Evolutionary conservation across 2,113 vertebrate genomes (phyloP), one percentile per base, ranked within the genome.

Genomic region (Cavia porcellus): DNA sequence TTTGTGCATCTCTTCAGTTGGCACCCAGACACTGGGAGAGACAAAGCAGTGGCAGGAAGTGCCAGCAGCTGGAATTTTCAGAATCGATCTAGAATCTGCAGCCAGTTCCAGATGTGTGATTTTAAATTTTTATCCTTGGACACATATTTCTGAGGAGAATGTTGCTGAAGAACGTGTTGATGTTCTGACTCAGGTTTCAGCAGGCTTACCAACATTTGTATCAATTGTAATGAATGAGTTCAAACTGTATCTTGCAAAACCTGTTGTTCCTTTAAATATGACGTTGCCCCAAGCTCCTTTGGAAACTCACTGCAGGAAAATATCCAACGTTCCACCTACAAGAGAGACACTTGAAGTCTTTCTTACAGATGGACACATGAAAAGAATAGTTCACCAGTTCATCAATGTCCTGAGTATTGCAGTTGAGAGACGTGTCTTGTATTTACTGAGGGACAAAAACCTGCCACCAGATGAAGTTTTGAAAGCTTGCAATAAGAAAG

Each of bases 61-160:
- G 62, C 99, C 99, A 94, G 99, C 99, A 7, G 97, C 89, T 90
- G 99, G 99, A 52, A 98, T 99, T 96, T 99, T 99, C 98, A 99
- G 97, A 98, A 96, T 99, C 38, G 98, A 99, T 98, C 98, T 99
- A 42, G 98, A 98, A 68, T 98, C 97, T 13, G 92, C 94, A 68
- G 94, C 98, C 64, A 61, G 94, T 59, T 38, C 87, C 7, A 97
- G 98, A 28, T 97, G 75, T 17, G 90, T 99, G 38, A 94, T 95
- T 52, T 98, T 99, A 93, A 98, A 98, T 3, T 84, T 99, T 57
- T 99, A 99, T 98, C 99, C 99, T 0, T 99, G 99, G 99, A 98
- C 96, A 86, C 86, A 80, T 45, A 52, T 85, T 59, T 98, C 89
- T 92, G 59, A 64, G 47, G 94, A 96, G n/a, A 61, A 95, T 11